Evolutionary conservation across 2,888 invertebrate genomes (phyloP), one percentile per base, ranked within the genome.

Genomic region (Drosophila barbarae): DNA sequence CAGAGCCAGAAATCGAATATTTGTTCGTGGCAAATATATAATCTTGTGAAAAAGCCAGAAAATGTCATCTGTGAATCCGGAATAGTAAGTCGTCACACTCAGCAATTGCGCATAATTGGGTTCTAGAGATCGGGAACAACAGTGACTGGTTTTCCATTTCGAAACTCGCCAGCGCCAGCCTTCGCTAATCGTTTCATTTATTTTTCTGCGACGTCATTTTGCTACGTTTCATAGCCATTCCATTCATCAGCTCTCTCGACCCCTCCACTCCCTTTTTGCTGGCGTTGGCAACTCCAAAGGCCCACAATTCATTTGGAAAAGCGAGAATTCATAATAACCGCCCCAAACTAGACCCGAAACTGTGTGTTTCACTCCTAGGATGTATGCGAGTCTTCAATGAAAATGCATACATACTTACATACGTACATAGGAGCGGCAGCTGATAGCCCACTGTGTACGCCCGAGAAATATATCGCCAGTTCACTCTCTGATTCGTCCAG

Each of bases 21-120:
- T 81, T 83, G 78, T 80, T 82, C 83, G 81, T 83, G 83, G 83
- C 81, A 83, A 76, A 75, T 63, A 73, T 58, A 76, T 52, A 76
- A 56, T 72, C 61, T 70, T 53, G 69, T 70, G 60, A 82, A 72
- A 58, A 59, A 56, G 53, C 52, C 60, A 66, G 58, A 86, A 86
- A 85, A 90, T 90, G 90, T 89, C 90, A 76, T 89, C 90, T 76
- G 94, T 95, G 94, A 94, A 94, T 93, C 94, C 94, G 86, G 94
- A 95, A 93, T 95, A 94, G 94, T 95, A 91, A 94, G 94, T 90
- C 77, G 68, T 77, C 76, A 72, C 58, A 57, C 46, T 12, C 46
- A 61, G 50, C 57, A 73, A 79, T 69, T 81, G 77, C 84, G 84
- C 70, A 70, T 72, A 71, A 82, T 59, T 69, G 34, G 55, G 35